A percentile compares a stretch with the other conserved stretches of the same genome.
phyloP scores from a whole-genome alignment of 2,113 vertebrate genomes.

The Tachycineta bicolor region DNA sequence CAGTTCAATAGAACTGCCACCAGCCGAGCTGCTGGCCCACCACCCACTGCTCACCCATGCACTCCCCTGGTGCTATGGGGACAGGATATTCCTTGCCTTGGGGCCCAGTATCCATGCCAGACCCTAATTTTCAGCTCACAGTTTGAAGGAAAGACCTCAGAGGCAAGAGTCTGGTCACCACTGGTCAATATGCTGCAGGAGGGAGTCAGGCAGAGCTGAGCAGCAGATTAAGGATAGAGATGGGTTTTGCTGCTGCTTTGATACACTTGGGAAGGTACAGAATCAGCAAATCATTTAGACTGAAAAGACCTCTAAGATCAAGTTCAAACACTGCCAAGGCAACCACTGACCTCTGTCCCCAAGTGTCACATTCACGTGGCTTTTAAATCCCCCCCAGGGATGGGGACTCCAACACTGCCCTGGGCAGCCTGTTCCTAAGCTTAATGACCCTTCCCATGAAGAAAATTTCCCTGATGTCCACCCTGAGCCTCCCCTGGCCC shows the following conservation, averaged over 20 bases:
- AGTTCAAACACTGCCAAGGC: not conserved
- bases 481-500: fast-evolving
- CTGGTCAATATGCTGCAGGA: not conserved
- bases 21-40: not conserved
- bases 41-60: not conserved
- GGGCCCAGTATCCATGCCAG: not conserved
- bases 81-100: not conserved
- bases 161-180: not conserved
- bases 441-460: not conserved
- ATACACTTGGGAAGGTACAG: not conserved
- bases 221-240: not conserved
- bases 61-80: not conserved
- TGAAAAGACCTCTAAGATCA: not conserved
- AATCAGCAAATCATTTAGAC: not conserved
- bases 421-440: not conserved
- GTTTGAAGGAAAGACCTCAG: not conserved
- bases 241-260: not conserved
- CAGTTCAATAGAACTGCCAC: not conserved
- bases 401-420: fast-evolving
- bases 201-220: not conserved
- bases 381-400: not conserved
- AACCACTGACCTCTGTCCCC: not conserved
- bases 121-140: not conserved
- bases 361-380: fast-evolving
- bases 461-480: not conserved